phyloP scores from a whole-genome alignment of 2,113 vertebrate genomes.

The Parus major region DNA sequence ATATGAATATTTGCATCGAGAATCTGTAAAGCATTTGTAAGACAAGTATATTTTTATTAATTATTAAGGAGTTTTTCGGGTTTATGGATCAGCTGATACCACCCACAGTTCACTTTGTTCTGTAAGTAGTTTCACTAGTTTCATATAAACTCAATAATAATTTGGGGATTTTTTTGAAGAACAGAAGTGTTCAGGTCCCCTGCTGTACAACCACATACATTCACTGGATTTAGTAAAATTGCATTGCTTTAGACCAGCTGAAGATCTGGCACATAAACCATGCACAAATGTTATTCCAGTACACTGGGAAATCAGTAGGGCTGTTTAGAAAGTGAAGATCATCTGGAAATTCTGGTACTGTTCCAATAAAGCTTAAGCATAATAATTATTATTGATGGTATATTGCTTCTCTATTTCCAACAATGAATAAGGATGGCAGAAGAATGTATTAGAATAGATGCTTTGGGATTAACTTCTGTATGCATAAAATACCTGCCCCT shows the following conservation, averaged over 20 bases:
- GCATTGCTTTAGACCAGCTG: not conserved
- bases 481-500: not conserved
- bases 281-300: not conserved
- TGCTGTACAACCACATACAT: not conserved
- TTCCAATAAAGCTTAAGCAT: not conserved
- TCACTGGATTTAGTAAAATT: not conserved
- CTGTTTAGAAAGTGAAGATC: slow-evolving; percentile 2
- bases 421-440: not conserved
- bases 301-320: not conserved
- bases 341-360: not conserved
- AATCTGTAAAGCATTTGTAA: not conserved
- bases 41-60: not conserved
- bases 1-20: not conserved
- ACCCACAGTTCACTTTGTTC: not conserved
- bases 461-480: not conserved
- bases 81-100: not conserved
- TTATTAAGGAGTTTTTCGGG: not conserved
- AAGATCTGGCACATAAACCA: not conserved
- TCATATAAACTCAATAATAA: not conserved
- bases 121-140: not conserved
- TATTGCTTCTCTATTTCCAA: not conserved
- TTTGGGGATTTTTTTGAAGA: not conserved
- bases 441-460: not conserved
- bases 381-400: not conserved
- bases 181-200: not conserved